Evolutionary conservation across 1,140 invertebrate genomes (phyloP).

Genomic region (Penaeus vannamei): DNA sequence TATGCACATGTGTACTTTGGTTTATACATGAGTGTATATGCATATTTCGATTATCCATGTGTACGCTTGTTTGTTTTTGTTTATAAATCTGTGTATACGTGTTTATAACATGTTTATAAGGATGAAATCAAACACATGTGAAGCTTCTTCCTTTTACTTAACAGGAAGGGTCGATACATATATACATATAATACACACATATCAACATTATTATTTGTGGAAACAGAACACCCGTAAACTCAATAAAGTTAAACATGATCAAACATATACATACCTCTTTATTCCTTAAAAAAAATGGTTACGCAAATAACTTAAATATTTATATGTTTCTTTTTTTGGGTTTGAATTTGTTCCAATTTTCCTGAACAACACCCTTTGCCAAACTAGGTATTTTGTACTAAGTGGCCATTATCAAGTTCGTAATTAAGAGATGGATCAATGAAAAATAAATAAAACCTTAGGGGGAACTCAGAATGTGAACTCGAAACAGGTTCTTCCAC

Average conservation of each 20-base stretch:
- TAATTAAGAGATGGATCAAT: too few relatives aligned
- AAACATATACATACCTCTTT: background rate
- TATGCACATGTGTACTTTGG: too few relatives aligned
- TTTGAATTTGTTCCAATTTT: background rate
- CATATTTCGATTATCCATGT: too few relatives aligned
- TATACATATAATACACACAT: constrained; percentile 66
- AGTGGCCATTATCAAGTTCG: background rate
- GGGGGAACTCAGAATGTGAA: too few relatives aligned
- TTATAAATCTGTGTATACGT: too few relatives aligned
- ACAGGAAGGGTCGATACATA: constrained; percentile 62
- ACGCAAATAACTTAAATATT: background rate
- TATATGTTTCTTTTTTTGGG: background rate
- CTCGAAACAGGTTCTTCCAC: too few relatives aligned
- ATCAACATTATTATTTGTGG: constrained; percentile 64
- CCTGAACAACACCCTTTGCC: constrained; percentile 23
- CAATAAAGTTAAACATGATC: background rate
- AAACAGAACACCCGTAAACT: constrained; percentile 35
- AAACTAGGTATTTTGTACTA: constrained; percentile 47
- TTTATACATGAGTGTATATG: too few relatives aligned
- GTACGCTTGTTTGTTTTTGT: too few relatives aligned
- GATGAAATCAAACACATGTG: background rate
- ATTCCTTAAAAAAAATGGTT: too few relatives aligned
- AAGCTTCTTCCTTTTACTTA: constrained; percentile 62
- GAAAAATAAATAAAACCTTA: too few relatives aligned
- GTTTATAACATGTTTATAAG: background rate